A percentile compares a stretch with the other conserved stretches of the same genome.
phyloP scores from a whole-genome alignment of 2,888 invertebrate species.

The Cerastis leucographa region DNA sequence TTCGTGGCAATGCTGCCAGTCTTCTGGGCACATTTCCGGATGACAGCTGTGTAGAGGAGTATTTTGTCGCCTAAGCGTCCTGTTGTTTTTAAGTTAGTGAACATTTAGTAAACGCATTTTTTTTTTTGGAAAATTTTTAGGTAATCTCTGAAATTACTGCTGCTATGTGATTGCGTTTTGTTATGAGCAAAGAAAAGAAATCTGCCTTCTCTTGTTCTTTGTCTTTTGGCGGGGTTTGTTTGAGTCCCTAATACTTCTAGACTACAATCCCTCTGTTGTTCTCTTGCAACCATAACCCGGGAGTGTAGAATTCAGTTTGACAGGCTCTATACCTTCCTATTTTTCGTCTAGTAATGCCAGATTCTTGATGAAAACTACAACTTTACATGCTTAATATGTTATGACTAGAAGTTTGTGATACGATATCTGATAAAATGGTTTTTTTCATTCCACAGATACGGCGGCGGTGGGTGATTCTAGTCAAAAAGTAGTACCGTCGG shows the following conservation, averaged over 20 bases:
- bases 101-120: too few relatives aligned
- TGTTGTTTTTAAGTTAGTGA: too few relatives aligned
- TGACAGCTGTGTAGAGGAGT: too few relatives aligned
- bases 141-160: too few relatives aligned
- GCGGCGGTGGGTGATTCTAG: conserved; percentile 77
- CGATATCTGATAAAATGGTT: background rate
- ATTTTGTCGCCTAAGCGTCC: too few relatives aligned
- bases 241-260: background rate
- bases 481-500: conserved; percentile 71
- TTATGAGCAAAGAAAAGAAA: too few relatives aligned
- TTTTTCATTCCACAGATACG: conserved; percentile 72
- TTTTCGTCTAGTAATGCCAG: background rate
- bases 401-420: background rate
- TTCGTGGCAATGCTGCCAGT: too few relatives aligned
- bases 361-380: background rate
- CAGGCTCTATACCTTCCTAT: background rate
- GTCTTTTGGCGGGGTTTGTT: background rate
- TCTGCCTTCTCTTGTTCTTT: background rate
- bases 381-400: background rate
- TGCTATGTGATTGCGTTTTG: too few relatives aligned
- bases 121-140: too few relatives aligned
- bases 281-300: background rate
- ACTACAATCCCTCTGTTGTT: background rate
- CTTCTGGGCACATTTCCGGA: too few relatives aligned
- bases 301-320: background rate